Percentiles rank a stretch among this genome's conserved stretches.
These are phyloP conservation scores for Hephaestus fuliginosus DNA, from an alignment of 2,797 vertebrate genomes.

Conservation along the genomic window DNA sequence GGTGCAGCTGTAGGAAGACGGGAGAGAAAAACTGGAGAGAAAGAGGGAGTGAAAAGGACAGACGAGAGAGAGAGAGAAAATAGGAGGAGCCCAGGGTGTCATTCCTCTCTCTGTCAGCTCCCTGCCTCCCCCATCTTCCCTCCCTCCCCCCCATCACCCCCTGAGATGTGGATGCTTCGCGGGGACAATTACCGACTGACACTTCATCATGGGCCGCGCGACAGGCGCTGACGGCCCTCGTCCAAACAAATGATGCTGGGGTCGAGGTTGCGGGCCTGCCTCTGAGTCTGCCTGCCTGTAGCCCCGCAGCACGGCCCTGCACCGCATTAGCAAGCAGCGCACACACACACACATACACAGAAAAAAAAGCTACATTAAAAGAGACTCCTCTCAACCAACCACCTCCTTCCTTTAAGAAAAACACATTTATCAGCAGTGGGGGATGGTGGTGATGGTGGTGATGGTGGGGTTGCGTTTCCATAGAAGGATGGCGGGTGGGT, in stretches of 20 bases:
- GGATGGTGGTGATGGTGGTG: slow-evolving; percentile 36
- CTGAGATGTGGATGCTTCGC: slow-evolving; percentile 85
- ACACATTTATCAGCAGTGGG: slow-evolving; percentile 80
- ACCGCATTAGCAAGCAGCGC: slow-evolving; percentile 69
- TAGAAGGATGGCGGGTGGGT: slow-evolving; percentile 48
- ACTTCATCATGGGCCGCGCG: slow-evolving; percentile 85
- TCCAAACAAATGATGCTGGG: slow-evolving; percentile 88
- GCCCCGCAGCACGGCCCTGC: slow-evolving; percentile 66
- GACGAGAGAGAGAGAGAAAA: slow-evolving; percentile 56
- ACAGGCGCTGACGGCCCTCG: slow-evolving; percentile 86
- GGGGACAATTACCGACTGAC: slow-evolving; percentile 86
- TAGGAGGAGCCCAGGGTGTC: slow-evolving; percentile 76
- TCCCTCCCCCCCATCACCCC: slow-evolving; percentile 64
- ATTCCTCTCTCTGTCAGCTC: slow-evolving; percentile 85
- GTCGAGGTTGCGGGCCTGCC: slow-evolving; percentile 85
- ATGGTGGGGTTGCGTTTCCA: slow-evolving; percentile 4
- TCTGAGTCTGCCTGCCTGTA: slow-evolving; percentile 76
- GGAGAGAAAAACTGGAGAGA: slow-evolving; percentile 41
- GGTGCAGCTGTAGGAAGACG: slow-evolving; percentile 64
- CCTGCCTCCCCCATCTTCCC: slow-evolving; percentile 61
- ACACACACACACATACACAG: slow-evolving; percentile 27
- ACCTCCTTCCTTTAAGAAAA: slow-evolving; percentile 78
- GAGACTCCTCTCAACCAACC: slow-evolving; percentile 74
- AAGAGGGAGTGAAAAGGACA: slow-evolving; percentile 36
- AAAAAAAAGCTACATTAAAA: slow-evolving; percentile 76